These are phyloP conservation scores for Oenanthe oenanthe DNA, from an alignment of 2,113 vertebrate genomes.

Conservation along the genomic window DNA sequence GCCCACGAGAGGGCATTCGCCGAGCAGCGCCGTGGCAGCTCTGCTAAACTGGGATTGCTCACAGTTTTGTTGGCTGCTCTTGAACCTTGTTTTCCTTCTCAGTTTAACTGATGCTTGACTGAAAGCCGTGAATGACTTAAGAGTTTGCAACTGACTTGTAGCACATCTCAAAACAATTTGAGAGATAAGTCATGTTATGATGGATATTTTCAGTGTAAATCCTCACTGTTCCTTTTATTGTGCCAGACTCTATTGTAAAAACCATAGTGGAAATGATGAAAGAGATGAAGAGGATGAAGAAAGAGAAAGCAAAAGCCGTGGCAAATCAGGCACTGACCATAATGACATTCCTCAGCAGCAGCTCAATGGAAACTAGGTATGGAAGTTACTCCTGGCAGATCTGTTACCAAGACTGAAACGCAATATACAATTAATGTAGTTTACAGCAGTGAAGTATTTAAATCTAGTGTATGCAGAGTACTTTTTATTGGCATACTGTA, in stretches of 20 bases:
- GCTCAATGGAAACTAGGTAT: constrained; percentile 96
- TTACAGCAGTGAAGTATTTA: constrained; percentile 68
- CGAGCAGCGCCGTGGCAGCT: background rate
- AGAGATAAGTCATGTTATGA: background rate
- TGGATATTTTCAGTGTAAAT: background rate
- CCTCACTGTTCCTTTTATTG: constrained; percentile 44
- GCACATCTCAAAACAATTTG: background rate
- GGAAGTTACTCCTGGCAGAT: constrained; percentile 64
- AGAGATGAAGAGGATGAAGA: constrained; percentile 98
- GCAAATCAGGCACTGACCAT: constrained; percentile 84
- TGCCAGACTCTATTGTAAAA: constrained; percentile 96
- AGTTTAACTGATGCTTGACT: background rate
- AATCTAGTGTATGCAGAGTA: constrained; percentile 67
- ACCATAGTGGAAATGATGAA: constrained; percentile 98
- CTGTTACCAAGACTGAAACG: constrained; percentile 38
- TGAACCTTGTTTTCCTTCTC: background rate
- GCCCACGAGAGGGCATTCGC: constrained; percentile 67
- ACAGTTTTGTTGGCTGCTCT: background rate
- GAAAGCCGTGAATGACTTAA: background rate
- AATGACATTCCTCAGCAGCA: constrained; percentile 84
- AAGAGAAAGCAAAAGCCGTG: constrained; percentile 93
- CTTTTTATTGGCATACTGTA: constrained; percentile 69
- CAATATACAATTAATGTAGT: constrained; percentile 49
- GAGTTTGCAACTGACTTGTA: background rate
- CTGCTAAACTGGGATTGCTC: background rate